Evolutionary conservation across 2,888 invertebrate genomes (phyloP).

Genomic region (Drosophila rubida): DNA sequence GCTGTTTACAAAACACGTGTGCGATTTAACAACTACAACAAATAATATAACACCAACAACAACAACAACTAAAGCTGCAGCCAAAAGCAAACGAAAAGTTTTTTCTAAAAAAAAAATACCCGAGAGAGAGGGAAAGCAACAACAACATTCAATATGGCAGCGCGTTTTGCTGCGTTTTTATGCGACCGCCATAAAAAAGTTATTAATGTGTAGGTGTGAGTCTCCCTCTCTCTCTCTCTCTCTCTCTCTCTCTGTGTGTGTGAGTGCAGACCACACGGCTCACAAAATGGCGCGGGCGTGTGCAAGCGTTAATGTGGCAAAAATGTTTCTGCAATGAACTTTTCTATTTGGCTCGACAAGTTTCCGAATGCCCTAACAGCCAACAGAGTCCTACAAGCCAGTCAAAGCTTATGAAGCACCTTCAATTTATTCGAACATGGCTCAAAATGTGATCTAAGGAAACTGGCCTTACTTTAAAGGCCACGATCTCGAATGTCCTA

Average conservation of each 20-base stretch:
- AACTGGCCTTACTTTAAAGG: too few species aligned
- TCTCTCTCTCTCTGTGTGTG: too few species aligned
- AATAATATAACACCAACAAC: slow-evolving; percentile 29
- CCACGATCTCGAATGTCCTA: too few species aligned
- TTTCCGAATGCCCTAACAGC: slow-evolving; percentile 30
- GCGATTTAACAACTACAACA: slow-evolving; percentile 77
- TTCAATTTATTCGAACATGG: background rate
- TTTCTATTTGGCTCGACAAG: slow-evolving; percentile 45
- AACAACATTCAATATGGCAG: slow-evolving; percentile 53
- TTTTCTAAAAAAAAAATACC: slow-evolving; percentile 14
- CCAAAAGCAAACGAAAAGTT: slow-evolving; percentile 36
- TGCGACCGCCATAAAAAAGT: slow-evolving; percentile 75
- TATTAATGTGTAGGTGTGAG: slow-evolving; percentile 63
- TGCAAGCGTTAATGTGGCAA: slow-evolving; percentile 79
- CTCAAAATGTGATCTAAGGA: too few species aligned
- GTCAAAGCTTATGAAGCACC: background rate
- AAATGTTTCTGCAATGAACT: slow-evolving; percentile 68
- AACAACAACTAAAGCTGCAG: slow-evolving; percentile 48
- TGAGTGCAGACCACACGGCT: slow-evolving; percentile 29
- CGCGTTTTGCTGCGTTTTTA: slow-evolving; percentile 75
- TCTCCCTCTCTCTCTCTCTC: too few species aligned
- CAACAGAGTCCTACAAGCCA: background rate
- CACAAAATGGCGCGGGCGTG: slow-evolving; percentile 75
- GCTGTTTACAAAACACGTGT: slow-evolving; percentile 75
- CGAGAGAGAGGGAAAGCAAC: slow-evolving; percentile 29